These are phyloP conservation scores for Athripsodes cinereus DNA, from an alignment of 2,888 invertebrate genomes.

Conservation along the genomic window DNA sequence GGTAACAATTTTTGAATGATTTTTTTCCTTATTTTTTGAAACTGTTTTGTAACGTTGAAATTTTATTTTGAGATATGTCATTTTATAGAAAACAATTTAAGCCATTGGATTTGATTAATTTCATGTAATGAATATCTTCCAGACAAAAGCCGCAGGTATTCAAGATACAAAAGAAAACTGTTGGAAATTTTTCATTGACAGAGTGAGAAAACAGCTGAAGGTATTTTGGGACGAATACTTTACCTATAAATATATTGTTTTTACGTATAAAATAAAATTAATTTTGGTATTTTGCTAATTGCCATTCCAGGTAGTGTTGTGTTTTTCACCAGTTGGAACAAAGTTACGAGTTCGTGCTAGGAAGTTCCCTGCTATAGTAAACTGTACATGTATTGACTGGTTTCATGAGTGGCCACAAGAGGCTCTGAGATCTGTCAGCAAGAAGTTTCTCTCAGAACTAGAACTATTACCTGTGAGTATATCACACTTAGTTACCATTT, in stretches of 20 bases:
- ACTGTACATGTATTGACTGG: conserved; percentile 92
- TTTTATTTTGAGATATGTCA: background rate
- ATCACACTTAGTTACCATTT: background rate
- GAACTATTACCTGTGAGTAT: conserved; percentile 61
- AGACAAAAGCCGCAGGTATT: conserved; percentile 75
- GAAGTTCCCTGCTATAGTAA: conserved; percentile 91
- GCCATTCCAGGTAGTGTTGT: conserved; percentile 61
- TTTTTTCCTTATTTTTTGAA: background rate
- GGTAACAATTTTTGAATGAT: conserved; percentile 37
- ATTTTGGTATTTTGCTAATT: background rate
- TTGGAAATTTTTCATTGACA: conserved; percentile 91
- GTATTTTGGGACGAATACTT: conserved; percentile 32
- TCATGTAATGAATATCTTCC: background rate
- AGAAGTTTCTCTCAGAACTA: conserved; percentile 72
- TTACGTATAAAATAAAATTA: background rate
- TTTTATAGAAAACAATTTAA: too few relatives aligned
- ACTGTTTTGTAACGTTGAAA: background rate
- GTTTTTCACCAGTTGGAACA: conserved; percentile 92
- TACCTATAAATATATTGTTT: background rate
- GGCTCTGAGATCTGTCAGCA: conserved; percentile 84
- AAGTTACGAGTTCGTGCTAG: conserved; percentile 80
- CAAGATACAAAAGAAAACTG: conserved; percentile 87
- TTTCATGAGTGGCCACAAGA: conserved; percentile 95
- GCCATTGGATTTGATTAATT: background rate
- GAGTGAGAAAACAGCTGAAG: conserved; percentile 71